Base-by-base conservation (phyloP, 2,797 vertebrate species). In the Ctenochaetus hawaiiensis region DNA sequence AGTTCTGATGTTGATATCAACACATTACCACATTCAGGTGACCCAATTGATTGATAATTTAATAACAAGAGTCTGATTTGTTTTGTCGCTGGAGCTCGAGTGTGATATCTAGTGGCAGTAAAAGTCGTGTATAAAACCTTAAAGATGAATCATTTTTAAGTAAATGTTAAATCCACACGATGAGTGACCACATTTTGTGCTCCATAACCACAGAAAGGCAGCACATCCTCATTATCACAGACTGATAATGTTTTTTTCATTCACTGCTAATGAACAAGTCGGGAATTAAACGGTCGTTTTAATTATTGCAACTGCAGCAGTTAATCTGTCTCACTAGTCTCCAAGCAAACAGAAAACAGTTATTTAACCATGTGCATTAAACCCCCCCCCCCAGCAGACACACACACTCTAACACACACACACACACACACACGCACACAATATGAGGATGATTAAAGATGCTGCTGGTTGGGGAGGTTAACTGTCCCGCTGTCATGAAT, bases 241-340 rank as follows among this genome's bases (percentile, higher is more conserved):
- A 62, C 54, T 67, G 59, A 81, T 83, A 49, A 71, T 67, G 53
- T 76, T 87, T 86, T 26, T 39, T 84, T 82, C 77, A 78, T 72
- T 83, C 59, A 68, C 58, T 52, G 74, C 62, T 76, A 82, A 85
- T 85, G 77, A 78, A 85, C 67, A 75, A 63, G 76, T 70, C 60
- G 8, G 62, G 67, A 76, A 70, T 85, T 66, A 81, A 85, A 73
- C 7, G 18, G 77, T 66, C 57, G 43, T 77, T 45, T 60, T 59
- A 80, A 79, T 84, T 80, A 88, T 72, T 87, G 86, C 77, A 73
- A 80, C 59, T 76, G 71, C 73, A 84, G 75, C 67, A 64, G 56
- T 69, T 79, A 63, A 84, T 68, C 16, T 66, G 57, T 69, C 62
- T 80, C 65, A 47, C 47, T 66, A 57, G 57, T 78, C 60, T 65